Base-by-base conservation (phyloP, 2,888 invertebrate genomes). In the Cartodere bifasciata region DNA sequence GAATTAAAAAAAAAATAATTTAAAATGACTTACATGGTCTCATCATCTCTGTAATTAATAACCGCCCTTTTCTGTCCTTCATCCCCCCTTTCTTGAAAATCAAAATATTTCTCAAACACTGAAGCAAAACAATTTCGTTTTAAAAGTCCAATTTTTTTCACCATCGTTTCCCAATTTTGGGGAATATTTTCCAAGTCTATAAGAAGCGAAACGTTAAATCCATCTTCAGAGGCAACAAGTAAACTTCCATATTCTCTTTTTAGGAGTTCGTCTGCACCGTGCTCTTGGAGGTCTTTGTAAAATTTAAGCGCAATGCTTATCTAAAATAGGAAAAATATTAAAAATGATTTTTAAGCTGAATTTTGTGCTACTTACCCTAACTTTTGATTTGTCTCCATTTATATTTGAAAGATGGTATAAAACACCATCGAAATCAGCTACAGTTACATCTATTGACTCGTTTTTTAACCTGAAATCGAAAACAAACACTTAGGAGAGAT, bases 51-150 rank as follows among this genome's bases (percentile, higher is more conserved):
- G 62, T 97, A 98, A 64, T 97, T 88, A 59, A 99, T 95, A 43
- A 98, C 92, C 35, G 98, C 98, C 47, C 90, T 72, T 62, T 90
- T 85, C 50, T 90, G 85, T 15, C 84, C 82, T 49, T 85, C 81
- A 52, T 86, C 81, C 2, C 90, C 94, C 46, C 82, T 75, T 58
- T 92, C 91, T 67, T 98, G 95, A 62, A 88, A 88, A 58, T 94
- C 84, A 64, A 98, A 98, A 68, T 98, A 99, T 57, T 97, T 95
- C 62, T 98, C 95, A 65, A 98, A 99, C 37, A 98, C 95, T 10
- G 95, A 94, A 25, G 97, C 97, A 64, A 98, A 98, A 65, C 98
- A 98, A 66, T 99, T 91, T 52, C 97, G 74, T 64, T 98, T 98
- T 39, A 98, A 65, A 32, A 94, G 71, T 12, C 94, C 91, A 45